Evolutionary conservation across 2,113 vertebrate genomes (phyloP).

Genomic region (Toxostoma redivivum): DNA sequence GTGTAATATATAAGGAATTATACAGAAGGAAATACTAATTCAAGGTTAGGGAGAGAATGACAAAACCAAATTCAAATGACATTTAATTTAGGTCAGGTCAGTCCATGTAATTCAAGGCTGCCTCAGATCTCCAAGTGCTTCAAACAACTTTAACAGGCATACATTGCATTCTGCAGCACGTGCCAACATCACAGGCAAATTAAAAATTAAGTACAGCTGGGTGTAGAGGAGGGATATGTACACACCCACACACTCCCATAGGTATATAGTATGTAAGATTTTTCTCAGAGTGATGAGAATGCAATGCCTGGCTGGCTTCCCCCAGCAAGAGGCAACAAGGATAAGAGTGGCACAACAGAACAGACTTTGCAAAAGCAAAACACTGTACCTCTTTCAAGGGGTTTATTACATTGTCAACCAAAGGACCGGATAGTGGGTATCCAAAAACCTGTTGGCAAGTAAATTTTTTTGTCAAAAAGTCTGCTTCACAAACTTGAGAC

Average conservation of each 20-base stretch:
- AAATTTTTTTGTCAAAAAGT: neutral
- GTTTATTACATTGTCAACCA: neutral
- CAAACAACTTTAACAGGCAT: neutral
- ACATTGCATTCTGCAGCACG: neutral
- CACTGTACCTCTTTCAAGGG: neutral
- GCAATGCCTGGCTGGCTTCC: neutral
- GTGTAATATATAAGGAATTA: neutral
- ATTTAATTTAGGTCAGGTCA: neutral
- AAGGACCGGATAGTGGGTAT: rapidly evolving
- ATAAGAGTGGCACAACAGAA: neutral
- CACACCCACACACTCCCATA: rapidly evolving
- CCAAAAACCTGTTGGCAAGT: neutral
- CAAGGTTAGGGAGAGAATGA: neutral
- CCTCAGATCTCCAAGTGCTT: neutral
- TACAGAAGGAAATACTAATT: neutral
- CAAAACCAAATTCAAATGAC: neutral
- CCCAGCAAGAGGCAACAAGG: neutral
- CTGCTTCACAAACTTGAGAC: neutral
- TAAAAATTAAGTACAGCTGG: neutral
- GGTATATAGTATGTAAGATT: neutral
- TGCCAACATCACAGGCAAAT: neutral
- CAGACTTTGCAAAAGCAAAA: neutral
- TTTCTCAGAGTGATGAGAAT: neutral
- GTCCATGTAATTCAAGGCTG: neutral
- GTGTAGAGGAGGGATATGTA: neutral